A percentile compares a stretch with the other conserved stretches of the same genome.
These are phyloP conservation scores for Caenorhabditis parvicauda DNA, from an alignment of 2,888 invertebrate genomes.

Conservation along the genomic window DNA sequence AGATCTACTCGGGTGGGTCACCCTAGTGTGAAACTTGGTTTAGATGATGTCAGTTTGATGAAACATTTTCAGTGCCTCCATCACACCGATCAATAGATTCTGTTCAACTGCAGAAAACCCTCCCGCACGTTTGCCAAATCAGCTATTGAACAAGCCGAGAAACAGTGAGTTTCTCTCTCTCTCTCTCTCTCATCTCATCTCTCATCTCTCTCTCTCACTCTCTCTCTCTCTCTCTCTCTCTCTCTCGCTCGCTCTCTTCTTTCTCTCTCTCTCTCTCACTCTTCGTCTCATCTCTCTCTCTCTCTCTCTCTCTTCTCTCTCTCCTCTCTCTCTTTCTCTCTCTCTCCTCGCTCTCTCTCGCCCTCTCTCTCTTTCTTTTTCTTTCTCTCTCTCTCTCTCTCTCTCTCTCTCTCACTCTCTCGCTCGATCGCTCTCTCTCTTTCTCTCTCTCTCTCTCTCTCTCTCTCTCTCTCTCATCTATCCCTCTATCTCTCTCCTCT, in stretches of 20 bases:
- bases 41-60: conserved; percentile 8
- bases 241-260: conserved; percentile 5
- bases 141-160: no score
- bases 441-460: not conserved
- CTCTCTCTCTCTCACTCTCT: conserved; percentile 3
- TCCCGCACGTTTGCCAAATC: conserved; percentile 10
- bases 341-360: conserved; percentile 2
- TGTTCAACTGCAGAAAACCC: conserved; percentile 7
- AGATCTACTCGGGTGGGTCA: no score
- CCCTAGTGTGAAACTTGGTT: no score
- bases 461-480: not conserved
- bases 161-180: conserved; percentile 1
- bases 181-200: not conserved
- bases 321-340: conserved; percentile 5
- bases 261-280: not conserved
- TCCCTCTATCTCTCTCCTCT: conserved; percentile 3
- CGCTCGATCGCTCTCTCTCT: conserved; percentile 6
- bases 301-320: conserved; percentile 1
- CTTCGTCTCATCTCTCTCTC: conserved; percentile 1
- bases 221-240: conserved; percentile 8
- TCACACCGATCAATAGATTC: conserved; percentile 2
- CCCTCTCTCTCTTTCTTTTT: conserved; percentile 11
- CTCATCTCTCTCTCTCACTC: conserved; percentile 1
- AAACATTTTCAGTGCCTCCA: not conserved
- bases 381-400: conserved; percentile 3